A percentile compares a stretch with the other conserved stretches of the same genome.
phyloP scores from a whole-genome alignment of 2,888 invertebrate species.

The Villa cingulata region DNA sequence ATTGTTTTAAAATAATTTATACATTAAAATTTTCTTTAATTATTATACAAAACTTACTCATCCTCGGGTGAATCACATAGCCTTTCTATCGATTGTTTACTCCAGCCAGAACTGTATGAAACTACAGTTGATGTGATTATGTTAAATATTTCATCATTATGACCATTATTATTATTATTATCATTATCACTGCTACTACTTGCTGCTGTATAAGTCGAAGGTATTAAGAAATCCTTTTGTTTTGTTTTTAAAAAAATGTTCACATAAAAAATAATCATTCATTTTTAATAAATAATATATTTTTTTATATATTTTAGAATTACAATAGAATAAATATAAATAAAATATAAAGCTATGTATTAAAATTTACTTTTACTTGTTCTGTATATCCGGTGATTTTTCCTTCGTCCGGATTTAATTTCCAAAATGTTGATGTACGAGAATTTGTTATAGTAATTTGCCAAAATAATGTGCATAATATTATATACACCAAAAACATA shows the following conservation, averaged over 20 bases:
- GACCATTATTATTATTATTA: slow-evolving; percentile 14
- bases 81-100: slow-evolving; percentile 40
- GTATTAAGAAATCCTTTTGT: slow-evolving; percentile 15
- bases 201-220: slow-evolving; percentile 9
- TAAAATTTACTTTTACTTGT: slow-evolving; percentile 15
- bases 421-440: slow-evolving; percentile 71
- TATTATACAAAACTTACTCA: too few species aligned
- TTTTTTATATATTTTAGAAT: too few species aligned
- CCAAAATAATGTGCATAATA: slow-evolving; percentile 26
- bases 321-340: too few species aligned
- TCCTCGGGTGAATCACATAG: slow-evolving; percentile 16
- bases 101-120: slow-evolving; percentile 48
- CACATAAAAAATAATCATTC: slow-evolving; percentile 18
- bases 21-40: not conserved
- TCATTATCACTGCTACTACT: too few species aligned
- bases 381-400: slow-evolving; percentile 43
- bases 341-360: too few species aligned
- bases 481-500: slow-evolving; percentile 19
- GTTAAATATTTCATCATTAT: slow-evolving; percentile 56
- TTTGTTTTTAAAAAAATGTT: too few species aligned
- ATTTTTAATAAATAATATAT: too few species aligned
- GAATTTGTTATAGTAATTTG: slow-evolving; percentile 48
- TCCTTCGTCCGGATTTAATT: slow-evolving; percentile 60
- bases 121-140: slow-evolving; percentile 60
- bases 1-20: not conserved